These are phyloP conservation scores for Gymnoscopelus braueri DNA, from an alignment of 2,797 vertebrate species.

Conservation along the genomic window DNA sequence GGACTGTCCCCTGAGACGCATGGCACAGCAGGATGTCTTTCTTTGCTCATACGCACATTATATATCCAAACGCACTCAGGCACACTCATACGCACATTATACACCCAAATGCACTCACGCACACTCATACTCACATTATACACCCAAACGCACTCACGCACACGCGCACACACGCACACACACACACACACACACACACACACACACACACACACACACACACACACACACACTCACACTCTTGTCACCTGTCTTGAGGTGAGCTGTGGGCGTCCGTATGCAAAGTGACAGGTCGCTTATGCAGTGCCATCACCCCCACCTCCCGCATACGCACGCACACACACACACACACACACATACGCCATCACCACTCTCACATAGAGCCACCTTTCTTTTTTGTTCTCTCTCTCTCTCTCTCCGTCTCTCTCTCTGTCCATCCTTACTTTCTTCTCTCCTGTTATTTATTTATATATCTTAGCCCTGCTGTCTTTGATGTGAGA, in stretches of 20 bases:
- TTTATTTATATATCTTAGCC: conserved; percentile 16
- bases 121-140: neutral
- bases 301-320: conserved; percentile 56
- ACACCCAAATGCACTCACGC: neutral
- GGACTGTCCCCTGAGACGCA: conserved; percentile 79
- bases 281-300: conserved; percentile 77
- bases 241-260: conserved; percentile 75
- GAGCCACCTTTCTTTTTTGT: neutral
- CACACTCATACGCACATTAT: neutral
- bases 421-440: conserved; percentile 31
- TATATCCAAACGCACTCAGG: neutral
- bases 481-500: conserved; percentile 1
- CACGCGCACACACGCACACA: neutral
- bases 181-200: neutral
- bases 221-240: conserved; percentile 6
- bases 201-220: neutral
- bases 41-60: conserved; percentile 24
- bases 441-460: conserved; percentile 32
- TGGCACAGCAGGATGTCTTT: conserved; percentile 67
- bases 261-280: conserved; percentile 54
- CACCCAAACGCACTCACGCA: neutral
- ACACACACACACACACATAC: neutral
- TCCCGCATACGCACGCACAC: conserved; percentile 14
- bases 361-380: no score
- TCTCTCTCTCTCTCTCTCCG: conserved; percentile 40